Percentiles rank a stretch among this genome's conserved stretches.
phyloP scores from a whole-genome alignment of 2,113 vertebrate genomes.

The Carassius carassius region DNA sequence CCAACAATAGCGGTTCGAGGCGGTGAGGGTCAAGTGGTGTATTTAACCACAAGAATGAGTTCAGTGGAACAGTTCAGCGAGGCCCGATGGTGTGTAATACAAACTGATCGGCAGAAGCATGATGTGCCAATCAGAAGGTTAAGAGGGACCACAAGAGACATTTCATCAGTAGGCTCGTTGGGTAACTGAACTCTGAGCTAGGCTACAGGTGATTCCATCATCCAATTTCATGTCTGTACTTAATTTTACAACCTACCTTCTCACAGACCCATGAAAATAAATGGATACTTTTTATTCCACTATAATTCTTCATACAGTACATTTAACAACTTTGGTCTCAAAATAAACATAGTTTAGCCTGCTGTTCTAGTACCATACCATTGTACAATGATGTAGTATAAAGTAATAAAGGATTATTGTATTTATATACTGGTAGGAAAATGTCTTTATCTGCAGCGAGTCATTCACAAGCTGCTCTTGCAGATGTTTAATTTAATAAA shows the following conservation, averaged over 20 bases:
- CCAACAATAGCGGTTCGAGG: constrained; percentile 17
- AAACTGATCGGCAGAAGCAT: not conserved
- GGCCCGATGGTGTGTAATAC: constrained; percentile 13
- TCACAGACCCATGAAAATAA: not conserved
- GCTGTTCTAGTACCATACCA: not conserved
- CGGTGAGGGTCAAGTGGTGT: constrained; percentile 29
- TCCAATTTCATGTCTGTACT: not conserved
- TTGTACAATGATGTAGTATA: not conserved
- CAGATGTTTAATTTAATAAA: constrained; percentile 4
- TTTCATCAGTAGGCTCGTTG: not conserved
- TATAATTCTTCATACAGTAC: too few relatives aligned
- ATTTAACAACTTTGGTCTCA: too few relatives aligned
- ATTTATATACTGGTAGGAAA: not conserved
- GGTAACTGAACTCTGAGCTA: not conserved
- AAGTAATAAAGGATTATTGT: not conserved
- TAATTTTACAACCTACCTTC: not conserved
- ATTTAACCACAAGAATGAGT: constrained; percentile 34
- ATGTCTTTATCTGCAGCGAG: not conserved
- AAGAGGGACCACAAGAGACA: not conserved
- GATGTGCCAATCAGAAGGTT: constrained; percentile 1
- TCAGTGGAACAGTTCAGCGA: constrained; percentile 10
- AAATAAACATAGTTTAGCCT: not conserved
- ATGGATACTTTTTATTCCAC: not conserved
- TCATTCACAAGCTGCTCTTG: not conserved
- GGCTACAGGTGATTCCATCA: not conserved